phyloP scores from a whole-genome alignment of 2,888 invertebrate genomes.

The Pammene fasciana region DNA sequence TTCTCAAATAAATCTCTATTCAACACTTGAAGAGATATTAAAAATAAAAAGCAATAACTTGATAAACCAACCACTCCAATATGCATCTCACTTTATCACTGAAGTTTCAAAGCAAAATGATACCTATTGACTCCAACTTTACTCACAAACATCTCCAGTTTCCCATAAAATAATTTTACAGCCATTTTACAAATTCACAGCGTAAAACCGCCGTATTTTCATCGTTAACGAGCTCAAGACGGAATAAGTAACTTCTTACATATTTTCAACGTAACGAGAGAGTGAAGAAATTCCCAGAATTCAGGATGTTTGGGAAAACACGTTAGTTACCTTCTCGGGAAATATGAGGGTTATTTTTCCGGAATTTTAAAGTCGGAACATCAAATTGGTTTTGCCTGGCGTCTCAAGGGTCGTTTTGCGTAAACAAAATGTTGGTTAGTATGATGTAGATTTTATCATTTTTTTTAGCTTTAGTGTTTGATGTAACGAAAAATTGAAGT shows the following conservation, averaged over 20 bases:
- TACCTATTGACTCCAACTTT: not conserved
- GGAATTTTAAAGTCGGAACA: not conserved
- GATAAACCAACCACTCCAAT: not conserved
- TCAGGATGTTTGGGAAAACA: conserved; percentile 18
- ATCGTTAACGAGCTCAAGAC: conserved; percentile 19
- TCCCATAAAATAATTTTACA: conserved; percentile 27
- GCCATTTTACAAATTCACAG: conserved; percentile 33
- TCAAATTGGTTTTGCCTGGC: conserved; percentile 12
- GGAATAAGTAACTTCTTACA: conserved; percentile 32
- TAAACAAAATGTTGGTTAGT: not conserved
- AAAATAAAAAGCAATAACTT: conserved; percentile 12
- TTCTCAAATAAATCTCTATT: not conserved
- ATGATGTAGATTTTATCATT: too few species aligned
- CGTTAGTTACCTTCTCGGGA: conserved; percentile 23
- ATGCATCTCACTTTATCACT: not conserved
- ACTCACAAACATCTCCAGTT: conserved; percentile 15
- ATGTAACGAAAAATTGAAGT: too few species aligned
- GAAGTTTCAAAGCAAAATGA: conserved; percentile 13
- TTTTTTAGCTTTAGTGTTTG: too few species aligned
- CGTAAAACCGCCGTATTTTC: conserved; percentile 25
- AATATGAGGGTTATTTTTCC: conserved; percentile 31
- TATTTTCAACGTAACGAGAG: conserved; percentile 37
- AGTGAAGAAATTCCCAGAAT: conserved; percentile 25
- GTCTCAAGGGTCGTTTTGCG: not conserved
- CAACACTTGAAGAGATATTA: not conserved